Conservation (phyloP, 2,797 vertebrate species). For the Takifugu rubripes region DNA sequence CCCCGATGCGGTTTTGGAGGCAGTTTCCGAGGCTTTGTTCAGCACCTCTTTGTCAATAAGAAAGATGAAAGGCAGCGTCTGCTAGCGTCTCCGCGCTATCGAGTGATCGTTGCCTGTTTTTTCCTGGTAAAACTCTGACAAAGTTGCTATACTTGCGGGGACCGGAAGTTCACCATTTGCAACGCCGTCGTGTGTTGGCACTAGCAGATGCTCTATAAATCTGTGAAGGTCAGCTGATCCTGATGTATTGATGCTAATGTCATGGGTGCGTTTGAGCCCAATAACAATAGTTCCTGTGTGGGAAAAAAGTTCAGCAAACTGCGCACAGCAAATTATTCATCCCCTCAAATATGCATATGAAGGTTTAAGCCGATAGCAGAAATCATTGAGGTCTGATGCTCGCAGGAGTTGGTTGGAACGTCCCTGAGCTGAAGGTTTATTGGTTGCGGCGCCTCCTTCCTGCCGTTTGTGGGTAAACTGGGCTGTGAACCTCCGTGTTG, state of each 20-base stretch:
- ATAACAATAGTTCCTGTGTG: too few species aligned
- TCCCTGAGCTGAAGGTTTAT: conserved; percentile 62
- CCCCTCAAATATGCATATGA: conserved; percentile 48
- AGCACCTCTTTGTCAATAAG: neutral
- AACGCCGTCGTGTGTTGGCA: too few species aligned
- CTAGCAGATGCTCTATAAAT: too few species aligned
- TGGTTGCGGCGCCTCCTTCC: conserved; percentile 46
- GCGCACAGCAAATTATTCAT: conserved; percentile 31
- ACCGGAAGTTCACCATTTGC: too few species aligned
- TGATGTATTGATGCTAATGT: too few species aligned
- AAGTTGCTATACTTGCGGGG: conserved; percentile 8
- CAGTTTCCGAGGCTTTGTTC: conserved; percentile 28
- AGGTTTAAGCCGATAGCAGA: conserved; percentile 53
- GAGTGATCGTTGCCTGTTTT: neutral
- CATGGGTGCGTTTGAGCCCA: too few species aligned
- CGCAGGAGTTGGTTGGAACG: conserved; percentile 43
- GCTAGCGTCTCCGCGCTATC: neutral
- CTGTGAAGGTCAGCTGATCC: too few species aligned
- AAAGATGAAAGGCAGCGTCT: conserved; percentile 11
- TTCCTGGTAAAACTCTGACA: conserved; percentile 24
- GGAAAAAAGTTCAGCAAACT: conserved; percentile 5
- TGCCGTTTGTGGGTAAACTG: conserved; percentile 51
- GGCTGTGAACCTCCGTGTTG: conserved; percentile 54
- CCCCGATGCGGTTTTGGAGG: conserved; percentile 45
- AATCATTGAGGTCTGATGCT: conserved; percentile 50